Conservation (phyloP, 1,140 invertebrate species). For the Ladona fulva region DNA sequence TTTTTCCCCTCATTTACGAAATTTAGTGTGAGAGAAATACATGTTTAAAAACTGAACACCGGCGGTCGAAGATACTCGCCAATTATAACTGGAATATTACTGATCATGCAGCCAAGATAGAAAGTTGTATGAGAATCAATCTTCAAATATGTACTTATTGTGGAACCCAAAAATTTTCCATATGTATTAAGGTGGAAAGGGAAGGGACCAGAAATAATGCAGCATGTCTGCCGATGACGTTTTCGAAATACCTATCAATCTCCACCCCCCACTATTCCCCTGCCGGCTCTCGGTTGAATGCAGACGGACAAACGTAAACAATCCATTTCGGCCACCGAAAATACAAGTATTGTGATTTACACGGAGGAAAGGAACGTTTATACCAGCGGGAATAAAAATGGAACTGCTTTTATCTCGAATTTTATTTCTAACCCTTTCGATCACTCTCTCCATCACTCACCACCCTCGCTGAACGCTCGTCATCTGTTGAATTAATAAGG, state of each 20-base stretch:
- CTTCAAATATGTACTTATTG: no score
- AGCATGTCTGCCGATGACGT: background rate
- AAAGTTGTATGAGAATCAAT: no score
- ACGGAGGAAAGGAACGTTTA: background rate
- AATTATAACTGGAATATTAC: no score
- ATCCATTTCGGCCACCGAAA: background rate
- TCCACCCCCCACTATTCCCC: background rate
- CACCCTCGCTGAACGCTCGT: background rate
- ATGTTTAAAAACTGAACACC: no score
- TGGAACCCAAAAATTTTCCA: no score
- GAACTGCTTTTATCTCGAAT: background rate
- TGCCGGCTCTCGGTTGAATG: background rate
- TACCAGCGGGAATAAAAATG: background rate
- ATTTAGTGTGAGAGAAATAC: no score
- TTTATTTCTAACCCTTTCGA: background rate
- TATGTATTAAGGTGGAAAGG: no score
- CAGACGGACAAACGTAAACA: background rate
- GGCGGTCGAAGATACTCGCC: no score
- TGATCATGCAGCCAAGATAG: no score
- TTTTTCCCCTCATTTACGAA: no score
- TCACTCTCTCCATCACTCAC: background rate
- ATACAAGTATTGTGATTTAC: background rate
- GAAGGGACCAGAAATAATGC: no score
- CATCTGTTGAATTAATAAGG: slow-evolving; percentile 10
- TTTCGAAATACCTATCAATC: background rate